Evolutionary conservation across 2,888 invertebrate genomes (phyloP), one percentile per base, ranked within the genome.

Genomic region (Nezara viridula): DNA sequence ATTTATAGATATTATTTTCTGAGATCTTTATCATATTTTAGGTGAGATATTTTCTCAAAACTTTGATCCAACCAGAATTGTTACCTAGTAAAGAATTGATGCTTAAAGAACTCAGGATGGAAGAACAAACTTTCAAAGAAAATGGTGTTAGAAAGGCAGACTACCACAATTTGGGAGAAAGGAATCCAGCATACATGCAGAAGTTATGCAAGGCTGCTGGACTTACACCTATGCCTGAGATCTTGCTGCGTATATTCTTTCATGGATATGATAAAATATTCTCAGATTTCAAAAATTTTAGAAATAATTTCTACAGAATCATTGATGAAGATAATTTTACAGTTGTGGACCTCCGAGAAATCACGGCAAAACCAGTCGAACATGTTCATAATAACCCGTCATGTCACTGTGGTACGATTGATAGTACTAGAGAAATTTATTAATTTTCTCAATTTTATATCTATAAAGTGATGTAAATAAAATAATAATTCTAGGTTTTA

Each of bases 81-180:
- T 93, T 97, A 21, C 97, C 97, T 0, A 92, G 93, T 0, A 93
- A 93, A 73, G 93, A 94, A 37, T 93, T 94, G 91, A 97, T 97
- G 97, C 92, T 94, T 0, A 92, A 92, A 21, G 95, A 95, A 88
- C 95, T 95, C 91, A 93, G 94, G 88, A 91, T 93, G 2, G 96
- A 96, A 92, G 95, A 95, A 92, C 91, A 93, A 85, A 93, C 93
- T 24, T 94, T 95, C 19, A 94, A 94, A 90, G 93, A 94, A 1
- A 93, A 94, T 32, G 97, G 97, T 0, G 94, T 95, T 92, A 94
- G 94, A 21, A 95, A 95, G 91, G 94, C 95, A 32, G 96, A 97
- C 92, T 96, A 96, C 37, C 98, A 98, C 92, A 95, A 96, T 95
- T 95, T 98, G 95, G 97, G 96, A 0, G 95, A 90, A 49, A 90